Conservation (phyloP, 2,113 vertebrate species). For the Cyprinodon tularosa region DNA sequence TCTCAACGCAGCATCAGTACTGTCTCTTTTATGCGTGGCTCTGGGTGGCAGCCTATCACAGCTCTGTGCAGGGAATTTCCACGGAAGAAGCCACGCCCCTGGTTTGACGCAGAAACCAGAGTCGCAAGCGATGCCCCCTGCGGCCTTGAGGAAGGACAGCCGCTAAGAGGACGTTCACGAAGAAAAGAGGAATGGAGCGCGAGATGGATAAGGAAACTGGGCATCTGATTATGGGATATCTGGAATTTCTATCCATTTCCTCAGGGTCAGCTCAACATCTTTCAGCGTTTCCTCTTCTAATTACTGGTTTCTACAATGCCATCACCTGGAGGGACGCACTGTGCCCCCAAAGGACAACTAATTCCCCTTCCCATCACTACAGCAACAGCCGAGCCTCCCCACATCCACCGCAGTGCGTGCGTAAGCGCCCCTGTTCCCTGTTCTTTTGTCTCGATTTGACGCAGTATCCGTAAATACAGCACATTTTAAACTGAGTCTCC, state of each 20-base stretch:
- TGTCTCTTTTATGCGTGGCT: conserved; percentile 45
- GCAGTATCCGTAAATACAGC: conserved; percentile 66
- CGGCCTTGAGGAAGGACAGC: conserved; percentile 68
- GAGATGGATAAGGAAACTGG: not conserved
- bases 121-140: conserved; percentile 62
- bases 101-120: conserved; percentile 74
- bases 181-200: not conserved
- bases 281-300: conserved; percentile 16
- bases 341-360: conserved; percentile 12
- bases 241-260: not conserved
- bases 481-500: not conserved
- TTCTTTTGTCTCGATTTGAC: conserved; percentile 70
- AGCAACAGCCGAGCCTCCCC: conserved; percentile 22
- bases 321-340: not conserved
- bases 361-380: not conserved
- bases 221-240: not conserved
- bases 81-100: conserved; percentile 73
- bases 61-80: conserved; percentile 79
- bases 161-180: conserved; percentile 25
- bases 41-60: conserved; percentile 63
- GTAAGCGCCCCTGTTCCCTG: conserved; percentile 40
- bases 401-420: conserved; percentile 38
- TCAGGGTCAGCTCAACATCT: conserved; percentile 56
- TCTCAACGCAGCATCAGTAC: conserved; percentile 31
- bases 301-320: not conserved